These are phyloP conservation scores for Crocidura indochinensis DNA, from an alignment of 2,797 vertebrate species.

Conservation along the genomic window DNA sequence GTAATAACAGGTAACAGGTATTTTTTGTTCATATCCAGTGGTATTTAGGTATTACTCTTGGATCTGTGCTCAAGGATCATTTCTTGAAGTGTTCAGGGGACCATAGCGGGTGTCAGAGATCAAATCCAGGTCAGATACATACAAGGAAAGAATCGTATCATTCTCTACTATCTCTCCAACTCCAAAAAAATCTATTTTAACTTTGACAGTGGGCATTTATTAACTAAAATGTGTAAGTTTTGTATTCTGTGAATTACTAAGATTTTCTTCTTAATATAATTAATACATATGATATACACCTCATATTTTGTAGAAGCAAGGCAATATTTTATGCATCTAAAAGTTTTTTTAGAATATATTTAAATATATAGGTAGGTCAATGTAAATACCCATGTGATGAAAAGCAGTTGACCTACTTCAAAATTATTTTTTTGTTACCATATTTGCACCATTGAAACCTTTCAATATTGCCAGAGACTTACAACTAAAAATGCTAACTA, in stretches of 20 bases:
- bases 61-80: too few species aligned
- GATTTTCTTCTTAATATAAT: conserved; percentile 69
- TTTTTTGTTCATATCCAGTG: too few species aligned
- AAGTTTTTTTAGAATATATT: conserved; percentile 57
- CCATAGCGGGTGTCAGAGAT: too few species aligned
- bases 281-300: conserved; percentile 32
- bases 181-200: too few species aligned
- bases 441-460: conserved; percentile 33
- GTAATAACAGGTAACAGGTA: background rate
- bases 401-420: conserved; percentile 59
- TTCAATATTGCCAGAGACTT: conserved; percentile 23
- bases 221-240: conserved; percentile 54
- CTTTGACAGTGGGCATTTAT: too few species aligned
- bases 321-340: conserved; percentile 57
- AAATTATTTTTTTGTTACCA: conserved; percentile 40
- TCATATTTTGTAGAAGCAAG: conserved; percentile 54
- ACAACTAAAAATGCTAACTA: background rate
- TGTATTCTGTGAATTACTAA: conserved; percentile 48
- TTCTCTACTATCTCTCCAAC: too few species aligned
- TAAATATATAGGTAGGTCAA: conserved; percentile 68
- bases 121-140: too few species aligned
- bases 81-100: too few species aligned
- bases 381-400: background rate
- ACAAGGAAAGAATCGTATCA: too few species aligned
- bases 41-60: too few species aligned